Base-by-base conservation (phyloP, 2,797 vertebrate genomes). In the Echeneis naucrates region DNA sequence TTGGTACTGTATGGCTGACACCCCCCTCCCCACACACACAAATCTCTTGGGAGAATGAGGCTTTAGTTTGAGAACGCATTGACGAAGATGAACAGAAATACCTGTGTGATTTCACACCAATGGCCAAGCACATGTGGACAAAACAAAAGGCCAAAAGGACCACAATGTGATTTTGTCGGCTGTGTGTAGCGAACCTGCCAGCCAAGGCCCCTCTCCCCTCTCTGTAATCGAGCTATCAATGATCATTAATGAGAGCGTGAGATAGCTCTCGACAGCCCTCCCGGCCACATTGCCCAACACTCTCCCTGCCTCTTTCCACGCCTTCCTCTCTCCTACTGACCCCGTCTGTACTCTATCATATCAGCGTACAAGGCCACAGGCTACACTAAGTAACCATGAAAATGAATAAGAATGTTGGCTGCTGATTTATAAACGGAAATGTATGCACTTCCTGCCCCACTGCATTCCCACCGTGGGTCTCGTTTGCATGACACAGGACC, bases 171-270 rank as follows among this genome's bases (percentile, higher is more conserved):
- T 76, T 78, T 16, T 65, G 58, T 75, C 26, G 44, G 68, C n/a
- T 32, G 42, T 33, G 78, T 78, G 67, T 72, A 75, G 68, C 51
- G 61, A 75, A 78, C 66, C 59, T 72, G 80, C 60, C 77, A 81
- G 72, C 75, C 64, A 60, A 72, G 63, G 60, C 76, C 69, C 21
- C 48, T 77, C 82, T 78, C 58, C 53, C 54, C 65, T 68, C 76
- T 21, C 64, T 64, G 76, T 89, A 87, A 88, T 88, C 68, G 62
- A 79, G 77, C 86, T 54, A 89, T 90, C 87, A 85, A 89, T 89
- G 82, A 84, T 81, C 84, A 82, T 90, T 87, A 93, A 89, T 82
- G 86, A 87, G 82, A 81, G 65, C 38, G 75, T 86, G 78, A 77
- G 82, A 83, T 59, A 33, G 84, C 81, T 71, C 65, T 79, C 74